Evolutionary conservation across 2,113 vertebrate genomes (phyloP), one percentile per base, ranked within the genome.

Genomic region (Leptobrachium leishanense): DNA sequence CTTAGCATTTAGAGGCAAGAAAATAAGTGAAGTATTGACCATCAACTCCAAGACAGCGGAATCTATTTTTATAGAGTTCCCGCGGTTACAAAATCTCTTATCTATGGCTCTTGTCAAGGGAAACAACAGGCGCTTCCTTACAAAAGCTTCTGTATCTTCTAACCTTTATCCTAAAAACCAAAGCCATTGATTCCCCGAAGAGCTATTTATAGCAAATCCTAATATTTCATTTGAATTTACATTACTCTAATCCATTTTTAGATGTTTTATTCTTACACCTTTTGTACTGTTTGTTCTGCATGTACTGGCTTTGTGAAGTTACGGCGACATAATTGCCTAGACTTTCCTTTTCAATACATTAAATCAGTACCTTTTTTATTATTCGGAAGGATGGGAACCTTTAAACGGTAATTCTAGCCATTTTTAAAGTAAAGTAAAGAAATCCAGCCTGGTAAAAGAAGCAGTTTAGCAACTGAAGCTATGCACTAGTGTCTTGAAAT

Each of bases 141-240:
- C 81, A 75, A 82, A 82, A 75, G 76, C 67, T 64, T 53, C 68
- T n/a, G 57, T 43, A 70, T 78, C 13, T 63, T 53, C 69, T 79
- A 81, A 81, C 78, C 78, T 81, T 81, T 81, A 50, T 82, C 68
- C 68, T 66, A 75, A 83, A 79, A 76, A 67, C 73, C 73, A 69
- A 55, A 75, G 64, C 68, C 74, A 80, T 73, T 75, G 77, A 83
- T 83, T 83, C 74, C 64, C 11, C 20, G 43, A 20, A 73, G 59
- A 75, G 82, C 62, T 82, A 77, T 82, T 82, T 82, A 78, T 63
- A 63, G 76, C 43, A 75, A 68, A 74, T 68, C 53, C 72, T 43
- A 68, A 31, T 65, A 62, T 20, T 68, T 68, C 65, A 68, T 50
- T 39, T 62, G 50, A 81, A 81, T n/a, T 44, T 59, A 41, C 41